Base-by-base conservation (phyloP, 2,113 vertebrate genomes). In the Salminus brasiliensis region DNA sequence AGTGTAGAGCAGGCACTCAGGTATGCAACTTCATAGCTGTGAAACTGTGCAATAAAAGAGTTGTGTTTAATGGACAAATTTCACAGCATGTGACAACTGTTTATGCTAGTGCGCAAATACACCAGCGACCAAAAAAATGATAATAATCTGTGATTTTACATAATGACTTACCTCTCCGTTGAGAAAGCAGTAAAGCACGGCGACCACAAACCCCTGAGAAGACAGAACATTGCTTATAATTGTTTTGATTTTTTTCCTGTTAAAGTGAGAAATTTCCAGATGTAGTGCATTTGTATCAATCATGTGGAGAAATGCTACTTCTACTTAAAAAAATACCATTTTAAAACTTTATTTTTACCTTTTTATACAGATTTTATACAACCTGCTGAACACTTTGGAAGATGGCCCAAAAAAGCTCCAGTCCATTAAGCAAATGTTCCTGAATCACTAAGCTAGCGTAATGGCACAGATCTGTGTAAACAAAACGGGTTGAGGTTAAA, bases 181-280 rank as follows among this genome's bases (percentile, higher is more conserved):
- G 80, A 99, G 92, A 89, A 99, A 99, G 87, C 98, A 99, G 89
- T 99, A 99, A 74, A 99, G 97, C 25, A 99, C 95, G 53, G 98
- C 97, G 25, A 99, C 97, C 82, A 99, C 98, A 84, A 99, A 99
- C 29, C 98, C 98, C 98, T 99, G 79, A 45, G 23, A 85, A 55
- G 39, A 77, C 36, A 63, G 1, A 29, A 53, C 18, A 62, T 34
- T 29, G 4, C 36, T 71, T 36, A 74, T 16, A 15, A 76, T n/a
- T 57, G 16, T 53, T 6, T 2, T 29, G 3, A 8, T 57, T 55
- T n/a, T 39, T n/a, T 15, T 9, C 18, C 36, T 36, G n/a, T n/a
- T n/a, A n/a, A n/a, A n/a, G 7, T 36, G 23, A 30, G 18, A 49
- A 29, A 47, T 29, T 6, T 18, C 1, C 30, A 57, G 0, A 27